Evolutionary conservation across 2,888 invertebrate genomes (phyloP).

Genomic region (Sepiola atlantica): DNA sequence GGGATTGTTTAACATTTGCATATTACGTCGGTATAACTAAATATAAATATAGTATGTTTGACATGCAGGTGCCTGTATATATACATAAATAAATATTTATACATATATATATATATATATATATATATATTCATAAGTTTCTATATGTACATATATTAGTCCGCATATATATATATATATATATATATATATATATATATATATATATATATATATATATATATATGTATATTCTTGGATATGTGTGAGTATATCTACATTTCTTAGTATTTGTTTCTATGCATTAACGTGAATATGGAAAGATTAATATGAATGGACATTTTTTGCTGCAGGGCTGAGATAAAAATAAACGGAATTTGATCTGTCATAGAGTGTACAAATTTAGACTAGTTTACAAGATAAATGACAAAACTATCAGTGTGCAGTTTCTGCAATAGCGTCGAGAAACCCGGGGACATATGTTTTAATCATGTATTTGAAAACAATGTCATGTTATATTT

Average conservation of each 20-base stretch:
- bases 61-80: too few relatives aligned
- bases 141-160: too few relatives aligned
- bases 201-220: neutral
- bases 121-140: neutral
- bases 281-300: neutral
- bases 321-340: neutral
- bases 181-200: neutral
- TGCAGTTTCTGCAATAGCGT: neutral
- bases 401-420: slow-evolving; percentile 3
- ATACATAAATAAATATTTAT: neutral
- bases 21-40: too few relatives aligned
- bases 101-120: neutral
- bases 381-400: neutral
- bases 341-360: neutral
- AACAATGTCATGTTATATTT: neutral
- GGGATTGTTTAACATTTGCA: too few relatives aligned
- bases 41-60: too few relatives aligned
- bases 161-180: neutral
- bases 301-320: neutral
- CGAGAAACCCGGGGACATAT: neutral
- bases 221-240: neutral
- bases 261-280: neutral
- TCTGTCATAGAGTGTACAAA: neutral
- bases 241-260: neutral
- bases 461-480: slow-evolving; percentile 2